These are phyloP conservation scores for Caenorhabditis macrosperma DNA, from an alignment of 2,888 invertebrate genomes.

Conservation along the genomic window DNA sequence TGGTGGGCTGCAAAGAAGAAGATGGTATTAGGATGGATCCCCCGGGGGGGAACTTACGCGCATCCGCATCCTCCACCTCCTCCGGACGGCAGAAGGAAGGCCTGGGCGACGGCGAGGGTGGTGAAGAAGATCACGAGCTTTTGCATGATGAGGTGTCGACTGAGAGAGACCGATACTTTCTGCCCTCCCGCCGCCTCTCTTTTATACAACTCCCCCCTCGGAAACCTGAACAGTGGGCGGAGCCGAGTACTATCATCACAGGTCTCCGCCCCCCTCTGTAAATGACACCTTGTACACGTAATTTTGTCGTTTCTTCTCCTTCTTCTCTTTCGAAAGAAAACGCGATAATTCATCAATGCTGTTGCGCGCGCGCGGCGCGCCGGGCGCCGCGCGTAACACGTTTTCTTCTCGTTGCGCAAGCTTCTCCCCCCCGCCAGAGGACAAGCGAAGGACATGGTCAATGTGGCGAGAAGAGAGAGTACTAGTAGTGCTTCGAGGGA, in stretches of 20 bases:
- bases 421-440: background rate
- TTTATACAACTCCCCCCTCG: conserved; percentile 35
- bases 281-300: conserved; percentile 33
- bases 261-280: conserved; percentile 22
- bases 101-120: conserved; percentile 55
- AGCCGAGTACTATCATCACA: too few species aligned
- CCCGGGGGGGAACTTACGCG: conserved; percentile 61
- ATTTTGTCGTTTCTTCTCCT: too few species aligned
- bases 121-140: conserved; percentile 65
- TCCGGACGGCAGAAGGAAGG: conserved; percentile 63
- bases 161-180: conserved; percentile 15
- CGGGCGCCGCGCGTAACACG: conserved; percentile 19
- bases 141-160: conserved; percentile 58
- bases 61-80: conserved; percentile 68
- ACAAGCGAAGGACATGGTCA: conserved; percentile 48
- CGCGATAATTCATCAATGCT: conserved; percentile 51
- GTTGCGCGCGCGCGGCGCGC: conserved; percentile 15
- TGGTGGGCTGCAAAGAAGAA: conserved; percentile 48
- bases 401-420: conserved; percentile 44
- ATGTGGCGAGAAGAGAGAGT: conserved; percentile 40
- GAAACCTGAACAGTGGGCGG: conserved; percentile 44
- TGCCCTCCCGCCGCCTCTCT: conserved; percentile 5
- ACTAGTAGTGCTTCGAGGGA: conserved; percentile 33
- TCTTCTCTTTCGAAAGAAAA: too few species aligned
- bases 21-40: background rate